Conservation (phyloP, 2,888 invertebrate genomes). For the Craniophora ligustri region DNA sequence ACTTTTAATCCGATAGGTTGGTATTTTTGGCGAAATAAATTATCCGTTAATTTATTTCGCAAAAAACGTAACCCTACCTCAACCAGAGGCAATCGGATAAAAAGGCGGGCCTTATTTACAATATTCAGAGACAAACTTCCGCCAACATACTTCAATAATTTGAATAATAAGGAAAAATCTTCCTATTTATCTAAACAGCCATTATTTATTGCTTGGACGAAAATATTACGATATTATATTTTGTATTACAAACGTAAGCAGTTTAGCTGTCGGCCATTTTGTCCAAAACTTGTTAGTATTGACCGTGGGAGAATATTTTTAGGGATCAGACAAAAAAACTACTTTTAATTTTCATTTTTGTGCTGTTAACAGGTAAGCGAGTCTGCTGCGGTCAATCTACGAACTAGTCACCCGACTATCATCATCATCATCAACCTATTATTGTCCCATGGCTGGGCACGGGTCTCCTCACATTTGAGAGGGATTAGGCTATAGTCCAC, state of each 20-base stretch:
- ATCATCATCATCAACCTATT: too few relatives aligned
- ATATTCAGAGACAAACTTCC: conserved; percentile 9
- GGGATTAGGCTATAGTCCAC: too few relatives aligned
- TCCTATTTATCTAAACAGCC: conserved; percentile 19
- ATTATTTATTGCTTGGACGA: conserved; percentile 24
- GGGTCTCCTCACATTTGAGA: too few relatives aligned
- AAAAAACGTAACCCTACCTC: background rate
- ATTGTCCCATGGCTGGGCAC: too few relatives aligned
- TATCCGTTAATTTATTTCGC: too few relatives aligned
- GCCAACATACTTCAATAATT: conserved; percentile 21
- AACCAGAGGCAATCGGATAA: background rate
- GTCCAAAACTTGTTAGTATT: conserved; percentile 2
- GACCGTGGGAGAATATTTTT: conserved; percentile 2
- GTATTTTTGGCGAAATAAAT: too few relatives aligned
- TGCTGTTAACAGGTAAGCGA: too few relatives aligned
- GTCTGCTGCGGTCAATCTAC: too few relatives aligned
- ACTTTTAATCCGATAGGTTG: too few relatives aligned
- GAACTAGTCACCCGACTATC: too few relatives aligned
- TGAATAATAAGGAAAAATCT: conserved; percentile 35
- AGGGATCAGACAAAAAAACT: conserved; percentile 2
- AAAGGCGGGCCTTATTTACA: background rate
- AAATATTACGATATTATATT: conserved; percentile 24
- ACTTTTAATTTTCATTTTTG: conserved; percentile 1
- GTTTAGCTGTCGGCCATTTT: conserved; percentile 8
- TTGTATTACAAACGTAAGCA: conserved; percentile 9